phyloP scores from a whole-genome alignment of 1,140 invertebrate species.

The Calliopsis andreniformis region DNA sequence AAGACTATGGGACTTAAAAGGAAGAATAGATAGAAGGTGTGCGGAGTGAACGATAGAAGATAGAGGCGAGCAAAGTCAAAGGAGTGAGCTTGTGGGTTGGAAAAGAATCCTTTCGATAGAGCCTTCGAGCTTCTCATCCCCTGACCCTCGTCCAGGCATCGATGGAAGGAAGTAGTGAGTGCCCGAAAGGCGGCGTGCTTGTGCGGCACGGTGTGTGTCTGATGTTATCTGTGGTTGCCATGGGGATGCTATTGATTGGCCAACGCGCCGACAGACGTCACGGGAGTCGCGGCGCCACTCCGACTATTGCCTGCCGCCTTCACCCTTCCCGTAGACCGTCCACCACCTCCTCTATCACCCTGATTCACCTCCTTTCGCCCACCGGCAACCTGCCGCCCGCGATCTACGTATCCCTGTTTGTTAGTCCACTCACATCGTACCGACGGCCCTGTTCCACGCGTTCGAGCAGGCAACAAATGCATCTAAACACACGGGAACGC shows the following conservation, averaged over 20 bases:
- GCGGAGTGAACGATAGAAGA: slow-evolving; percentile 18
- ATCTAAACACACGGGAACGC: slow-evolving; percentile 32
- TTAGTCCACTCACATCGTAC: slow-evolving; percentile 20
- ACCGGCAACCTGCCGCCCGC: slow-evolving; percentile 3
- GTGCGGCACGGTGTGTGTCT: slow-evolving; percentile 75
- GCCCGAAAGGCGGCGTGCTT: slow-evolving; percentile 63
- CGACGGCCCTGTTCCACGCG: slow-evolving; percentile 18
- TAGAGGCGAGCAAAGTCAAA: slow-evolving; percentile 26
- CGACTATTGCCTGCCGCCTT: slow-evolving; percentile 76
- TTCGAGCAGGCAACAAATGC: slow-evolving; percentile 33
- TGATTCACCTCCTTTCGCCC: slow-evolving; percentile 39
- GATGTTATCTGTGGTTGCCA: slow-evolving; percentile 83
- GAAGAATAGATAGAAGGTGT: not conserved
- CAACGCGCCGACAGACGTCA: slow-evolving; percentile 82
- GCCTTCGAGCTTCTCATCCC: slow-evolving; percentile 5
- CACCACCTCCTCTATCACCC: slow-evolving; percentile 51
- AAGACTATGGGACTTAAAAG: not conserved
- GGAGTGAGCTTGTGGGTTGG: slow-evolving; percentile 4
- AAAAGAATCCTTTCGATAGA: slow-evolving; percentile 51
- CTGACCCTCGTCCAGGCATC: slow-evolving; percentile 43
- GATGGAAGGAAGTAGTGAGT: slow-evolving; percentile 61
- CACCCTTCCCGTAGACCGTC: slow-evolving; percentile 43
- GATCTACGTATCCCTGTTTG: slow-evolving; percentile 26
- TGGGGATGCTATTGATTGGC: slow-evolving; percentile 82
- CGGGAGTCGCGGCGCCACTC: slow-evolving; percentile 81